A percentile compares a stretch with the other conserved stretches of the same genome.
Conservation (phyloP, 2,113 vertebrate species). For the Microcebus murinus region DNA sequence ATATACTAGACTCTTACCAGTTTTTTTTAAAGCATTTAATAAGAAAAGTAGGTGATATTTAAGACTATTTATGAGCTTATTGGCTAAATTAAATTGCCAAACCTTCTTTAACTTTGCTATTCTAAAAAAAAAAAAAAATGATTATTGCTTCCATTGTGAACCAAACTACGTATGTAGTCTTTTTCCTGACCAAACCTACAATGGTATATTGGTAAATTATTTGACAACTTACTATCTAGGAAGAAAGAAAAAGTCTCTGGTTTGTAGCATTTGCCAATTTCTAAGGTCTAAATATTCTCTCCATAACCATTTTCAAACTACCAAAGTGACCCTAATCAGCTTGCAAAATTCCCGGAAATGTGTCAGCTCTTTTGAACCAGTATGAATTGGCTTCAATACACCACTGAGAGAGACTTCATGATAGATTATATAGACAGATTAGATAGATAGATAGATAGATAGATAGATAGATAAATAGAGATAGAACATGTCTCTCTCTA, state of each 20-base stretch:
- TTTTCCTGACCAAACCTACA: background rate
- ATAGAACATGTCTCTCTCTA: background rate
- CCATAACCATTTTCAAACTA: background rate
- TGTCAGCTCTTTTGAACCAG: background rate
- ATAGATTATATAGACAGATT: background rate
- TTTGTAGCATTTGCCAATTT: background rate
- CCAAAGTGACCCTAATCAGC: background rate
- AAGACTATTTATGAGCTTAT: background rate
- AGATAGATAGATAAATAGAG: too few species aligned
- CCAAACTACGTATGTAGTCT: background rate
- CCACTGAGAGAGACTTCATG: background rate
- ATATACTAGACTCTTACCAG: background rate
- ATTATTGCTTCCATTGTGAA: background rate
- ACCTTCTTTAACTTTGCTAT: background rate
- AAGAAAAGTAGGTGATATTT: background rate
- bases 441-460: background rate
- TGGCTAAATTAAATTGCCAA: background rate
- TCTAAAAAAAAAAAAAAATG: background rate
- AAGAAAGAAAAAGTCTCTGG: background rate
- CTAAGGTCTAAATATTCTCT: background rate
- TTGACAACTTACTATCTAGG: background rate
- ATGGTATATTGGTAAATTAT: background rate
- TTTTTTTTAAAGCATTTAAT: slow-evolving; percentile 7
- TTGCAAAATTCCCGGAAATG: background rate
- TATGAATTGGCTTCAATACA: background rate